Evolutionary conservation across 2,113 vertebrate species (phyloP), one percentile per base, ranked within the genome.

Genomic region (Psophia crepitans): DNA sequence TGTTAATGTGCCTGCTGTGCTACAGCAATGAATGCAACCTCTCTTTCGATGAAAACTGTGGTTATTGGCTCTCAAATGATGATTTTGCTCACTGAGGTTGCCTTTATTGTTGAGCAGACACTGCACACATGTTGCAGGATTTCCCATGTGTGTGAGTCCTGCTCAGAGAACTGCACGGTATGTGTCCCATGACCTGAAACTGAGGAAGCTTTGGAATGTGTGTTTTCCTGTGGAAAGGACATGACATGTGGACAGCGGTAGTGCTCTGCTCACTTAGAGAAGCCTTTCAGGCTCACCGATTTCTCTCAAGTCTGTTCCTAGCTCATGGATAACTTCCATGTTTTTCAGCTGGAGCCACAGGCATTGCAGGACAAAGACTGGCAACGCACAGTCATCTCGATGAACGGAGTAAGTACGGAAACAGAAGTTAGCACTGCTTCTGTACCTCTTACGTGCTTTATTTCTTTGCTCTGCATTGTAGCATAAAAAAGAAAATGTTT

Each of bases 371-470:
- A 99, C 84, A 99, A 99, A 97, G 99, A 99, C 39, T 99, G 99
- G 99, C 99, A 99, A 70, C 98, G 99, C 73, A 99, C 99, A 0
- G 98, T 99, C 90, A 99, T 99, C 87, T 98, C 98, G 11, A 99
- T 99, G 99, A 99, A 99, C 2, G 99, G 99, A 96, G 99, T 99
- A 97, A 96, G 99, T 98, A 56, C 14, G 6, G 44, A 70, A 70
- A 43, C 35, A 69, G 74, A 64, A 60, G 64, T 43, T 7, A 43
- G 41, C 46, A 8, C 65, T 84, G 69, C 41, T 68, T 54, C 43
- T 54, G 8, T 60, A 8, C 65, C 37, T 76, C 41, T 32, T 13
- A 3, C 8, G 18, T 49, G 57, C n/a, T 90, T 83, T 73, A 35
- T 37, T 81, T 84, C 65, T 84, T 76, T 85, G 74, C 41, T 66